Percentiles rank a stretch among this genome's conserved stretches.
phyloP scores from a whole-genome alignment of 2,113 vertebrate genomes.

The Polyodon spathula region DNA sequence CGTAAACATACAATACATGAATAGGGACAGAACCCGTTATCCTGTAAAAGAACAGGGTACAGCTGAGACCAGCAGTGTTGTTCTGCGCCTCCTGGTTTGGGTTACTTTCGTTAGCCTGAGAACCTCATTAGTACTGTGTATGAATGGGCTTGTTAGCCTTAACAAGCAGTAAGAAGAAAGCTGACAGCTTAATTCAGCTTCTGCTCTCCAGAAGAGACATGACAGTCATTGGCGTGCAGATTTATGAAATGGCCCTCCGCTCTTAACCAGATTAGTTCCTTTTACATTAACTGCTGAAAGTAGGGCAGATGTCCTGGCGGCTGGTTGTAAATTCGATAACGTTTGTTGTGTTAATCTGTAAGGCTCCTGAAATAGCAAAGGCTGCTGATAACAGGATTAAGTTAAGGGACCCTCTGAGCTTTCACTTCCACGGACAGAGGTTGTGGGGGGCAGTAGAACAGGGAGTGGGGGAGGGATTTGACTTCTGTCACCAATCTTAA shows the following conservation, averaged over 20 bases:
- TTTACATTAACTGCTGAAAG: constrained; percentile 65
- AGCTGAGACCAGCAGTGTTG: constrained; percentile 9
- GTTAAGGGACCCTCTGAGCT: constrained; percentile 44
- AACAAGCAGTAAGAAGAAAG: constrained; percentile 41
- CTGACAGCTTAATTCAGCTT: constrained; percentile 53
- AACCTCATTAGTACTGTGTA: constrained; percentile 57
- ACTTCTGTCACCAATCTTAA: constrained; percentile 63
- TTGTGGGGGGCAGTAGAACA: constrained; percentile 26
- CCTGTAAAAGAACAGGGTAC: not conserved
- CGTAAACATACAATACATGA: not conserved
- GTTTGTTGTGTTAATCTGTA: constrained; percentile 66
- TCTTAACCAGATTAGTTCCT: constrained; percentile 77
- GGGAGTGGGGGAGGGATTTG: constrained; percentile 51
- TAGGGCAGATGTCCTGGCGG: constrained; percentile 80
- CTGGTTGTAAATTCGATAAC: constrained; percentile 73
- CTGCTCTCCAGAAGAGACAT: constrained; percentile 41
- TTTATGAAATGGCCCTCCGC: constrained; percentile 58
- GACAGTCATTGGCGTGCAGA: constrained; percentile 47
- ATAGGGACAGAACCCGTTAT: not conserved
- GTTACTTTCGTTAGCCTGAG: not conserved
- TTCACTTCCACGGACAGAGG: constrained; percentile 38
- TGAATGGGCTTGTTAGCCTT: constrained; percentile 42
- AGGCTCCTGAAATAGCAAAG: constrained; percentile 55
- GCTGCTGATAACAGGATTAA: constrained; percentile 74
- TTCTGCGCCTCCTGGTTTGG: not conserved